Evolutionary conservation across 92 coral and sea anemone genomes (phyloP), one percentile per base, ranked within the genome.

Genomic region (Blastomussa wellsi): DNA sequence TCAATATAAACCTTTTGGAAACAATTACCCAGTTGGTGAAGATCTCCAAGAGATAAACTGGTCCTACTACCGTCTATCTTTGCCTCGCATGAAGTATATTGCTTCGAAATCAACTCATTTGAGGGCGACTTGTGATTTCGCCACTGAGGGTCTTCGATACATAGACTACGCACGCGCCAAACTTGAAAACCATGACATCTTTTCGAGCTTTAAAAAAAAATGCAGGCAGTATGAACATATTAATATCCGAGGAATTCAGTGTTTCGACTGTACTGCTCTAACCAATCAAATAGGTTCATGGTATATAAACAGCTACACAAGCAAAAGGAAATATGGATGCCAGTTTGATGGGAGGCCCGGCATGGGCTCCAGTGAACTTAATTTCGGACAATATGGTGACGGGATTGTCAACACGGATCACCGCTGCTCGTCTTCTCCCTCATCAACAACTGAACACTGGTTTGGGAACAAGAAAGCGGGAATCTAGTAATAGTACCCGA

Each of bases 51-150:
- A 62, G 0, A 41, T 62, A 13, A 24, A 66, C 51, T 88, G 90
- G 87, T 44, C 37, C n/a, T 29, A 10, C 37, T 82, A 76, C 53
- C 82, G 87, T 20, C 14, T 87, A 76, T 66, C 86, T n/a, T 55
- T 87, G 42, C 22, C 47, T 26, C 74, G 26, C 35, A 88, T 88
- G 87, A 8, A 53, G 78, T 82, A 76, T 57, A 33, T 88, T 26
- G 47, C 47, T 2, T 35, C 35, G 10, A 62, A 82, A 44, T 74
- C 90, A 39, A 81, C 79, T n/a, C 38, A 67, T 39, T 76, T 81
- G 22, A 74, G 90, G 64, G 77, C 69, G 10, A 81, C 90, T 26
- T 87, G 90, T 36, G 66, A 87, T 3, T 87, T 74, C 24, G 22
- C 49, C 7, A 44, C 49, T 5, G 72, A 78, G 2, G 72, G 72